A percentile compares a stretch with the other conserved stretches of the same genome.
phyloP scores from a whole-genome alignment of 2,113 vertebrate species.

The Ia io region DNA sequence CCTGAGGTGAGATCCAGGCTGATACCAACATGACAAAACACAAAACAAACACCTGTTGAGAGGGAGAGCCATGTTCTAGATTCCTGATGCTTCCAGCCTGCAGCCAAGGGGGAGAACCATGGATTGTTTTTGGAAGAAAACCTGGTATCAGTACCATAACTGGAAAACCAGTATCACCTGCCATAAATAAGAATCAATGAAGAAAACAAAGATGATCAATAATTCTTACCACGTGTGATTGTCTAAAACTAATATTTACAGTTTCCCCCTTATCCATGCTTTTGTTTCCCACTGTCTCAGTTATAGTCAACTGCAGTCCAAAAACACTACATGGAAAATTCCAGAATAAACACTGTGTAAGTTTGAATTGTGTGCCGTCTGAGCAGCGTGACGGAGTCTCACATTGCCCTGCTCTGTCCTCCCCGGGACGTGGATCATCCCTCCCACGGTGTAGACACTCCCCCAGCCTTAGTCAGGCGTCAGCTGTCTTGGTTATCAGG shows the following conservation, averaged over 20 bases:
- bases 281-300: neutral
- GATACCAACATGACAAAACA: too few species aligned
- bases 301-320: neutral
- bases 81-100: neutral
- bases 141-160: neutral
- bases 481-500: neutral
- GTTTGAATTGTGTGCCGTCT: neutral
- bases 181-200: neutral
- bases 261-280: neutral
- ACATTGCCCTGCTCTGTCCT: neutral
- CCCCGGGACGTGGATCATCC: fast-evolving
- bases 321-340: neutral
- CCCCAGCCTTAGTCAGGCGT: neutral
- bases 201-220: neutral
- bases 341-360: neutral
- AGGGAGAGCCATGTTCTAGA: constrained; percentile 8
- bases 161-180: neutral
- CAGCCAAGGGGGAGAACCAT: neutral
- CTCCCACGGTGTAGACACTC: neutral
- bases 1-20: neutral
- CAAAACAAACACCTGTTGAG: too few species aligned
- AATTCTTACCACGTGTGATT: neutral
- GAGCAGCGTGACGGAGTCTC: neutral
- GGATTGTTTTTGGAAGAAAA: neutral
- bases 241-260: neutral